Evolutionary conservation across 1,140 invertebrate genomes (phyloP).

Genomic region (Zaprionus kolodkinae): DNA sequence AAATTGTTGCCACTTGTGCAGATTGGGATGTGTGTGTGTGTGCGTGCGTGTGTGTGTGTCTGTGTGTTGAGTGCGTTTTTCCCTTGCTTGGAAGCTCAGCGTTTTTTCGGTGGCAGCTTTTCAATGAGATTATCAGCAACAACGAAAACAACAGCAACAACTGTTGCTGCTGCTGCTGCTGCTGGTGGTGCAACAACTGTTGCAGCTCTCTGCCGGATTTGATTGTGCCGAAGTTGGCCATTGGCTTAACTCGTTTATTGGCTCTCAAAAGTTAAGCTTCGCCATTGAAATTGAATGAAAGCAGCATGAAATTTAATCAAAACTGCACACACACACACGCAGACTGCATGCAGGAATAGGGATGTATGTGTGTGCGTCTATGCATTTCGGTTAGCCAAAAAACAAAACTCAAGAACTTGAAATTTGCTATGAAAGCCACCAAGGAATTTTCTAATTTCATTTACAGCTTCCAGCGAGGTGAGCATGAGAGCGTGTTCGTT

Average conservation of each 20-base stretch:
- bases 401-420: background rate
- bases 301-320: slow-evolving; percentile 35
- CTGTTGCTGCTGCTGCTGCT: background rate
- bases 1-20: slow-evolving; percentile 47
- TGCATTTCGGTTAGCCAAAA: slow-evolving; percentile 6
- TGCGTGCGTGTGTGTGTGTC: slow-evolving; percentile 1
- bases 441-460: slow-evolving; percentile 43
- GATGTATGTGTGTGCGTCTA: background rate
- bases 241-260: slow-evolving; percentile 45
- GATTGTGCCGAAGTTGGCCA: slow-evolving; percentile 27
- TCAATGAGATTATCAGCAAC: slow-evolving; percentile 24
- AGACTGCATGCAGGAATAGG: background rate
- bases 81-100: background rate
- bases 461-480: slow-evolving; percentile 17
- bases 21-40: background rate
- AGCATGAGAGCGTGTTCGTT: background rate
- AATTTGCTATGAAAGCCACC: slow-evolving; percentile 5
- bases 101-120: slow-evolving; percentile 17
- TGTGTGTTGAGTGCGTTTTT: background rate
- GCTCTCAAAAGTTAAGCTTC: slow-evolving; percentile 30
- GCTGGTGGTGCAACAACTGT: background rate
- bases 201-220: slow-evolving; percentile 10
- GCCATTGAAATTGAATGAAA: slow-evolving; percentile 40
- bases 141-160: background rate
- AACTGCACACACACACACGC: slow-evolving; percentile 3